phyloP scores from a whole-genome alignment of 2,113 vertebrate species.

The Prionailurus bengalensis region DNA sequence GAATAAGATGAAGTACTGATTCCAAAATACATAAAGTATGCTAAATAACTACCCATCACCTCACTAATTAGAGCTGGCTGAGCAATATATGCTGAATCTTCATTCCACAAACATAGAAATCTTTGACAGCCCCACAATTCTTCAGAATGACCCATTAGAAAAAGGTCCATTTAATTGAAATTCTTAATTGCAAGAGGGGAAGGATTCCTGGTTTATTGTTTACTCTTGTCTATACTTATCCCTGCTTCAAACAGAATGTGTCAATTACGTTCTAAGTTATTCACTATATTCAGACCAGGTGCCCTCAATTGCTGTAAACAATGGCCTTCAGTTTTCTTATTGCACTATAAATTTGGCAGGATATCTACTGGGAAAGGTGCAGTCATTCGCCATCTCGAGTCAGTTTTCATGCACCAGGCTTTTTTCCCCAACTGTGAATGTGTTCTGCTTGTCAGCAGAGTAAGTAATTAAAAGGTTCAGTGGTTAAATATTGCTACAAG shows the following conservation, averaged over 20 bases:
- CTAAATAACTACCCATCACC: neutral
- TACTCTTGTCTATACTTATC: neutral
- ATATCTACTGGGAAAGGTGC: neutral
- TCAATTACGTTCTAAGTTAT: neutral
- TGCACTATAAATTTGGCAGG: conserved; percentile 52
- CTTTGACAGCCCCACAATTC: neutral
- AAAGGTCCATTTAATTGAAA: neutral
- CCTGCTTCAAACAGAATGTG: neutral
- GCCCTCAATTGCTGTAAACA: neutral
- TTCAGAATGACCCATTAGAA: neutral
- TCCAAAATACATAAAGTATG: neutral
- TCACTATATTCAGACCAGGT: neutral
- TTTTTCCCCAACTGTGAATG: conserved; percentile 60
- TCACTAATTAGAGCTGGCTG: neutral
- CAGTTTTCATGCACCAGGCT: conserved; percentile 44
- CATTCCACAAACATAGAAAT: neutral
- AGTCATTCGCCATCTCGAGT: conserved; percentile 72
- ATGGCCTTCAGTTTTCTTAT: neutral
- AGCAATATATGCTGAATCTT: neutral
- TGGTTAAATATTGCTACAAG: conserved; percentile 83
- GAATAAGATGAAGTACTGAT: neutral
- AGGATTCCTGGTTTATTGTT: neutral
- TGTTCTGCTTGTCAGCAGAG: conserved; percentile 57
- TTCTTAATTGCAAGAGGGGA: neutral
- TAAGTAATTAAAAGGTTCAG: conserved; percentile 83